Evolutionary conservation across 2,797 vertebrate genomes (phyloP).

Genomic region (Pteronotus mesoamericanus): DNA sequence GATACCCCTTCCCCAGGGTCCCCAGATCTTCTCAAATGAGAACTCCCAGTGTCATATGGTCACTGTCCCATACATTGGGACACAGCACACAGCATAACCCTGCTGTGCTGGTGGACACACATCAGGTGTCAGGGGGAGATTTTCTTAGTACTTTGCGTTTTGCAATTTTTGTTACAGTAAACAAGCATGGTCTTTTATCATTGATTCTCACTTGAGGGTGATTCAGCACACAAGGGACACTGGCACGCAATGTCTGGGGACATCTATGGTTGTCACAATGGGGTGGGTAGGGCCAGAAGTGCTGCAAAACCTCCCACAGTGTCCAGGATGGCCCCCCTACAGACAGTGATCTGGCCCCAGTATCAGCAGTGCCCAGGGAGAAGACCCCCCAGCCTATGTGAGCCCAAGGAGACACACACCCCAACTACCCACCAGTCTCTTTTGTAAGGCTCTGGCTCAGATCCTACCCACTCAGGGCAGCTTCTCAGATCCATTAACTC

Average conservation of each 20-base stretch:
- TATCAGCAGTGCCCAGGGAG: accelerated
- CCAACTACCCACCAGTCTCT: neutral
- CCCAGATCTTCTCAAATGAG: neutral
- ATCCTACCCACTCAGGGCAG: neutral
- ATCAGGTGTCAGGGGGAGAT: no score
- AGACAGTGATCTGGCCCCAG: no score
- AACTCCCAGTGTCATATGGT: accelerated
- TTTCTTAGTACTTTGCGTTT: neutral
- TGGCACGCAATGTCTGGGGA: neutral
- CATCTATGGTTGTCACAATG: neutral
- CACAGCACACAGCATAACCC: neutral
- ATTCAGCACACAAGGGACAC: neutral
- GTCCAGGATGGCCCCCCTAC: no score
- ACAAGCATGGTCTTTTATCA: accelerated
- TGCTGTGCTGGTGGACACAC: neutral
- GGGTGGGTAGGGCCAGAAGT: neutral
- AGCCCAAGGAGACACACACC: neutral
- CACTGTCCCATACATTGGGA: neutral
- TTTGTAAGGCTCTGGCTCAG: neutral
- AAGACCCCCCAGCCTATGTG: no score
- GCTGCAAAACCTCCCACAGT: no score
- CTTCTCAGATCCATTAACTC: neutral
- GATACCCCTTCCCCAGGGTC: neutral
- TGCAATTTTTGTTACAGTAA: no score
- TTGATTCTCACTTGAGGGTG: neutral